These are phyloP conservation scores for Ochotona curzoniae DNA, from an alignment of 2,113 vertebrate genomes.

Conservation along the genomic window DNA sequence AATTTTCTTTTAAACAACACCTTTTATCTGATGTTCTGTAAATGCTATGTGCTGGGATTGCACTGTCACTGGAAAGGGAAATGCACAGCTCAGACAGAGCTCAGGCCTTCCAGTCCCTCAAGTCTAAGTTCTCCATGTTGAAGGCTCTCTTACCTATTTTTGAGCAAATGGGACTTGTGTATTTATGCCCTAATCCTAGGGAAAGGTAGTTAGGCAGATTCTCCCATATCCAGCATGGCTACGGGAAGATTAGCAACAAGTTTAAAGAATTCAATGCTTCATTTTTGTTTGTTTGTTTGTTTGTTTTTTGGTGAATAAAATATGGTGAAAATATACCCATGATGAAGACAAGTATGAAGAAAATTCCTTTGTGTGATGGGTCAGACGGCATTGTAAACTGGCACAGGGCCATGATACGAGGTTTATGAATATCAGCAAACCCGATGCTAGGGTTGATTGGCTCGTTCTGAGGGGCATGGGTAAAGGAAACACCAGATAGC, in stretches of 20 bases:
- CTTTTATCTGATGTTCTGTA: conserved; percentile 52
- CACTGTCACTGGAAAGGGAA: background rate
- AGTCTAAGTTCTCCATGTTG: background rate
- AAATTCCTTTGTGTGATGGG: conserved; percentile 36
- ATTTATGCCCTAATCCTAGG: background rate
- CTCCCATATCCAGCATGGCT: background rate
- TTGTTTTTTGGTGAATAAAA: conserved; percentile 30
- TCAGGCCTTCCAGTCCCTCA: background rate
- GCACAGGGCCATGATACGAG: conserved; percentile 8
- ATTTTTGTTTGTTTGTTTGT: too few relatives aligned
- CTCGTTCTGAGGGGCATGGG: conserved; percentile 8
- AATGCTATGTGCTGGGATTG: background rate
- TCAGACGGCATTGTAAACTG: conserved; percentile 45
- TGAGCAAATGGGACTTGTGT: background rate
- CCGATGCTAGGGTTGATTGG: background rate
- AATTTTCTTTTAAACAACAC: conserved; percentile 26
- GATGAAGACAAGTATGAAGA: conserved; percentile 17
- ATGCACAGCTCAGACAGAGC: conserved; percentile 4
- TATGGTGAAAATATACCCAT: conserved; percentile 18
- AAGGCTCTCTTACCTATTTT: background rate
- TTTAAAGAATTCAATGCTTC: conserved; percentile 29
- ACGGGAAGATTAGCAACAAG: background rate
- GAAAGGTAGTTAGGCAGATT: conserved; percentile 5
- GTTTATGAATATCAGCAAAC: conserved; percentile 1
- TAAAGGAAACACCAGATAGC: background rate